Base-by-base conservation (phyloP, 1,140 invertebrate species). In the Leptopilina boulardi region DNA sequence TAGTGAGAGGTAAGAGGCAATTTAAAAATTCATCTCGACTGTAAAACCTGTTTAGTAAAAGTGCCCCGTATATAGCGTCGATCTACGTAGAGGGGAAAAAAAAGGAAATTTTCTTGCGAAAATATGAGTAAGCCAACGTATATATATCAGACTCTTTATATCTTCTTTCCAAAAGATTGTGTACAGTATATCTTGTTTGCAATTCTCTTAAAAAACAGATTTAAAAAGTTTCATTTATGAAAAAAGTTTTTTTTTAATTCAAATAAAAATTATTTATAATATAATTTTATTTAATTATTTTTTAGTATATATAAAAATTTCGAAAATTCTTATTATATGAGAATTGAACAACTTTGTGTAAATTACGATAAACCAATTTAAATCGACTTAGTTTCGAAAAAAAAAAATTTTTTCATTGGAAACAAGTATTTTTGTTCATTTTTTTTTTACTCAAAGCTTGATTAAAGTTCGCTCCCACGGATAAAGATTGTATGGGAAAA, bases 11-110 rank as follows among this genome's bases (percentile, higher is more conserved):
- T 51, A 51, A 51, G 8, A 51, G 47, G 47, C 47, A 51, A 51
- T 51, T 51, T 51, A 51, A 51, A 51, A 51, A 51, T 51, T 51
- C 47, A 51, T 51, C 47, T 51, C 4, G 47, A 51, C 47, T 51
- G 47, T 51, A 51, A 51, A 51, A 51, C 47, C 47, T n/a, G 47
- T n/a, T 51, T 51, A 51, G 47, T 18, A 18, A 51, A 51, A 51
- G 47, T 51, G 47, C 47, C n/a, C 8, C 18, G 47, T 51, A 51
- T 47, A 47, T 51, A 51, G 18, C 1, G 47, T 51, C 47, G n/a
- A 51, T 51, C n/a, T 51, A n/a, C 47, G 15, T n/a, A n/a, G n/a
- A 51, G 15, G 47, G 44, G 47, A 5, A 3, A 51, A 51, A 51
- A 51, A 38, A 6, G 34, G 13, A 51, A 51, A n/a, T 51, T 51